These are phyloP conservation scores for Drosophila gaucha DNA, from an alignment of 2,888 invertebrate species.

Conservation along the genomic window DNA sequence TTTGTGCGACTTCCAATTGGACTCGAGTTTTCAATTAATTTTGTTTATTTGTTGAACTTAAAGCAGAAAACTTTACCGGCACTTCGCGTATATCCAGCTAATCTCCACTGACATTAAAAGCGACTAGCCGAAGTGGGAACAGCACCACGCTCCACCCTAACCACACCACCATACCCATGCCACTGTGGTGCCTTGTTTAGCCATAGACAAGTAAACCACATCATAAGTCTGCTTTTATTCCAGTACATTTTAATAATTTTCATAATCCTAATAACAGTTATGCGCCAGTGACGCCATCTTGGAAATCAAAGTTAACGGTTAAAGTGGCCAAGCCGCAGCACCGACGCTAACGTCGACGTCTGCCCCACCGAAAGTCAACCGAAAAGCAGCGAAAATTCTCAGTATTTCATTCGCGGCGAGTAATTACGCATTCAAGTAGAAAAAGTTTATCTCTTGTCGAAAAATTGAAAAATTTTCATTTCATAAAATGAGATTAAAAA, in stretches of 20 bases:
- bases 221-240: slow-evolving; percentile 65
- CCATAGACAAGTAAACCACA: slow-evolving; percentile 58
- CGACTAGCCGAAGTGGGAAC: slow-evolving; percentile 10
- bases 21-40: not conserved
- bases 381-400: slow-evolving; percentile 51
- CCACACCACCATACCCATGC: not conserved
- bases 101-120: slow-evolving; percentile 13
- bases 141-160: not conserved
- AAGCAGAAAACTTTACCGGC: slow-evolving; percentile 2
- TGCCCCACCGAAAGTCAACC: slow-evolving; percentile 49
- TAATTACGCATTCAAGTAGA: slow-evolving; percentile 80
- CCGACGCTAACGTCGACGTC: slow-evolving; percentile 8
- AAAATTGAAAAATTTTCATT: slow-evolving; percentile 79
- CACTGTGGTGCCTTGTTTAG: slow-evolving; percentile 1
- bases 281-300: slow-evolving; percentile 68
- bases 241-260: slow-evolving; percentile 69
- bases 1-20: not conserved
- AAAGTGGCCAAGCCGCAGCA: slow-evolving; percentile 49
- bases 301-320: slow-evolving; percentile 71
- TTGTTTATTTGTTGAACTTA: slow-evolving; percentile 6
- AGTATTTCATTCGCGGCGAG: slow-evolving; percentile 68
- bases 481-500: slow-evolving; percentile 80
- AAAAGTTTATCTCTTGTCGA: slow-evolving; percentile 80
- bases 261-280: slow-evolving; percentile 76
- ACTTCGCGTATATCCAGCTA: slow-evolving; percentile 10